Conservation (phyloP, 2,113 vertebrate species). For the Aldabrachelys gigantea region DNA sequence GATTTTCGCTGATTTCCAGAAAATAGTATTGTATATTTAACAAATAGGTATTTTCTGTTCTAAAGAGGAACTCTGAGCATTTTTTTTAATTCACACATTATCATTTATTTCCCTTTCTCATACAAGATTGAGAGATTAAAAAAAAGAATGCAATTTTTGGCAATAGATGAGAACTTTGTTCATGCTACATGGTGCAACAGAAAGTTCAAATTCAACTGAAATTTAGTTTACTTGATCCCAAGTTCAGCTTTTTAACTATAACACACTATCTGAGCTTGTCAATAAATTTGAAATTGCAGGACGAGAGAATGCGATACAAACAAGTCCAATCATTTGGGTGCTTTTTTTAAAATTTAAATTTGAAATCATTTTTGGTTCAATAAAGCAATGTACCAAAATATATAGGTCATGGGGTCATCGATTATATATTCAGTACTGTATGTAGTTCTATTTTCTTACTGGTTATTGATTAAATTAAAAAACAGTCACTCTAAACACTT, state of each 20-base stretch:
- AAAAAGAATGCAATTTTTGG: background rate
- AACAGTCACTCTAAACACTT: constrained; percentile 4
- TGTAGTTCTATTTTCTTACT: constrained; percentile 22
- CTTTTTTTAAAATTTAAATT: background rate
- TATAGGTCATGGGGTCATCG: constrained; percentile 74
- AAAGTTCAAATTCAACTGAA: background rate
- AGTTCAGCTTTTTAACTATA: background rate
- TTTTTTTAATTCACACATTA: background rate
- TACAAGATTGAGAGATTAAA: background rate
- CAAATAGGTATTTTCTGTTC: background rate
- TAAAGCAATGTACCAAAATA: constrained; percentile 76
- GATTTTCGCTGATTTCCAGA: background rate
- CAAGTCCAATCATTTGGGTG: background rate
- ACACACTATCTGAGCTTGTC: background rate
- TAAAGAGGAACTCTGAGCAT: background rate
- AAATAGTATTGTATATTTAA: background rate
- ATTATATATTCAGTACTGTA: constrained; percentile 53
- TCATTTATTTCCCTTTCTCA: background rate
- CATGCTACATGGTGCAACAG: background rate
- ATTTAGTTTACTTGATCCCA: background rate
- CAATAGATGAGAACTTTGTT: background rate
- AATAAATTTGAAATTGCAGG: background rate
- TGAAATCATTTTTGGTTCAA: constrained; percentile 71
- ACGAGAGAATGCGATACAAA: background rate
- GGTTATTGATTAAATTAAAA: constrained; percentile 48